Evolutionary conservation across 2,888 invertebrate species (phyloP), one percentile per base, ranked within the genome.

Genomic region (Drosophila niveifrons): DNA sequence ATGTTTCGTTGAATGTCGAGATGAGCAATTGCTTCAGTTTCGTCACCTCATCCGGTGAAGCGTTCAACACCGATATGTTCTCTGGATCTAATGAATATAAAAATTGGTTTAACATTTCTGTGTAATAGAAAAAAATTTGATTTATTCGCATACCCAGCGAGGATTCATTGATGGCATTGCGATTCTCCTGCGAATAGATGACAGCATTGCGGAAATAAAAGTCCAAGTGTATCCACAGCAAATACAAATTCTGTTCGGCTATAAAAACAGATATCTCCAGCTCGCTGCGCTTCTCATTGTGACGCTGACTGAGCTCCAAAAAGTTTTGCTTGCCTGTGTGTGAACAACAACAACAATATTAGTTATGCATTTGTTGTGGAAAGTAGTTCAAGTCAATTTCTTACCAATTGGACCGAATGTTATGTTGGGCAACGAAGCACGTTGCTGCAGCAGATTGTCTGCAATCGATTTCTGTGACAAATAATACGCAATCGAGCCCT

Each of bases 211-310:
- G 92, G 92, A 96, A 94, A 88, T 95, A 95, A 88, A 95, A 95
- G 80, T 96, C 95, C 55, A 96, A 92, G 92, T 96, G 96, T 56
- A 95, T 94, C 96, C 96, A 96, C 72, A 97, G 93, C 69, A 97
- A 93, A 88, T 96, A 96, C 57, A 96, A 92, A 80, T 95, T 94
- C 78, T 95, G 94, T 89, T 96, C 96, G 18, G 95, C 94, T 62
- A 96, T 95, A 87, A 95, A 94, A 53, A 94, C 93, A 88, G 95
- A 94, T 87, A 94, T 93, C 80, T 94, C 94, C 80, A 95, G 93
- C 90, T 95, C 94, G 64, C 93, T 93, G 69, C 94, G 94, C 82
- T 94, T 95, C 74, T 94, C 94, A 50, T 92, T 93, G 58, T 94
- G 90, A 73, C 93, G 93, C 48, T 93, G 93, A 10, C 93, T 92